Conservation (phyloP, 1,140 invertebrate genomes). For the Paraescarpia echinospica region DNA sequence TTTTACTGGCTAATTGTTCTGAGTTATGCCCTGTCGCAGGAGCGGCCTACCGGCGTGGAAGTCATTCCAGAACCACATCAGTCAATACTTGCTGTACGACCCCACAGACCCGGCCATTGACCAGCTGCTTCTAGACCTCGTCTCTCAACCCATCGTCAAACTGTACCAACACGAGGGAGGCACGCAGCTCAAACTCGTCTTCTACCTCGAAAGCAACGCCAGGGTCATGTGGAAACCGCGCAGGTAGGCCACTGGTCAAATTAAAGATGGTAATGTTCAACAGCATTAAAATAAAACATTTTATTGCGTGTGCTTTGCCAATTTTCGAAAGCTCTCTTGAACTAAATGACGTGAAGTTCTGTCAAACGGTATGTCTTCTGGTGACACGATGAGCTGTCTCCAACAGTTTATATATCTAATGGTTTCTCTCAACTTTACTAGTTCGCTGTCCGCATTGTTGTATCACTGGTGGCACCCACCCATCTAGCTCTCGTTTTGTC, state of each 20-base stretch:
- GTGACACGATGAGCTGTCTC: too few species aligned
- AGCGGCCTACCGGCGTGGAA: conserved; percentile 62
- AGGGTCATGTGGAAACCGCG: conserved; percentile 99
- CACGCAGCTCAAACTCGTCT: conserved; percentile 94
- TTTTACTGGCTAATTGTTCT: too few species aligned
- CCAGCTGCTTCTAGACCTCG: conserved; percentile 64
- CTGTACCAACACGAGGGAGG: conserved; percentile 81
- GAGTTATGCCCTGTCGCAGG: neutral
- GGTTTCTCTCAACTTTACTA: too few species aligned
- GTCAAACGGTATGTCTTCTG: too few species aligned
- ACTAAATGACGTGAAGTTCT: too few species aligned
- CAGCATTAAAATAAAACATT: neutral
- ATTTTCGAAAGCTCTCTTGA: too few species aligned
- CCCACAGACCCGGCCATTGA: conserved; percentile 62
- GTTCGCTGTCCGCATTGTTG: too few species aligned
- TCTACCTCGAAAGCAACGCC: conserved; percentile 86
- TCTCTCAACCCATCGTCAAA: conserved; percentile 72
- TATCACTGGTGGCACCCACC: too few species aligned
- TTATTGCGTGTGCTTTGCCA: too few species aligned
- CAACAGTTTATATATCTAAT: too few species aligned
- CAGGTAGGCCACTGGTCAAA: conserved; percentile 72
- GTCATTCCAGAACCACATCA: conserved; percentile 83
- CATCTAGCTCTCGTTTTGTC: too few species aligned
- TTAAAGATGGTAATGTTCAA: too few species aligned
- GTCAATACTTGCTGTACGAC: conserved; percentile 79